These are phyloP conservation scores for Gryon sp. DNA, from an alignment of 1,140 invertebrate species.

Conservation along the genomic window DNA sequence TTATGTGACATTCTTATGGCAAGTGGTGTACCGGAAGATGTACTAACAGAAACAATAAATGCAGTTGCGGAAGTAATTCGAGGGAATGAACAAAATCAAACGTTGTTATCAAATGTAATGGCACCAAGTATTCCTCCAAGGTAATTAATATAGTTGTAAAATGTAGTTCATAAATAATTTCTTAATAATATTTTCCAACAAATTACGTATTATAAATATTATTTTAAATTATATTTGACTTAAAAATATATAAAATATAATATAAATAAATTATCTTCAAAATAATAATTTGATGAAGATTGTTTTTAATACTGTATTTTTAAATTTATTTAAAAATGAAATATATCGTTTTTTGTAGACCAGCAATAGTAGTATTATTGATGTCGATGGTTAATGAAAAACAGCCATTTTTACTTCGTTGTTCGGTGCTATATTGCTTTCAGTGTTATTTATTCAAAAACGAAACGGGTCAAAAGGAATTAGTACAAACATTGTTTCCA, in stretches of 20 bases:
- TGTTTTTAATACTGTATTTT: no score
- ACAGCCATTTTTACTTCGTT: constrained; percentile 94
- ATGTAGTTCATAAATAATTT: no score
- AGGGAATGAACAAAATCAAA: constrained; percentile 94
- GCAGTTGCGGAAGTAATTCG: constrained; percentile 97
- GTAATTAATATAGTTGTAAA: constrained; percentile 71
- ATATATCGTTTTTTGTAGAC: constrained; percentile 78
- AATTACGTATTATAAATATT: constrained; percentile 2
- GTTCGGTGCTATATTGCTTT: constrained; percentile 98
- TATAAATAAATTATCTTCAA: no score
- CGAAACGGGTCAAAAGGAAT: constrained; percentile 90
- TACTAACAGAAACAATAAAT: constrained; percentile 97
- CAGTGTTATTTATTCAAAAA: constrained; percentile 98
- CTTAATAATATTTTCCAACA: not conserved
- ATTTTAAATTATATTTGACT: not conserved
- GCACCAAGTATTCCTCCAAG: constrained; percentile 95
- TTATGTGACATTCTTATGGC: constrained; percentile 96
- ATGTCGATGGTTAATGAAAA: constrained; percentile 99
- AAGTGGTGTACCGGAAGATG: constrained; percentile 96
- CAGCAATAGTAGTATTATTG: constrained; percentile 95
- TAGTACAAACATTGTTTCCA: constrained; percentile 95
- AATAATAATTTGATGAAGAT: no score
- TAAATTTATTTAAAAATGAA: constrained; percentile 9
- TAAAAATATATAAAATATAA: no score
- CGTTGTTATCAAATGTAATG: constrained; percentile 93